Evolutionary conservation across 2,888 invertebrate genomes (phyloP).

Genomic region (Actias luna): DNA sequence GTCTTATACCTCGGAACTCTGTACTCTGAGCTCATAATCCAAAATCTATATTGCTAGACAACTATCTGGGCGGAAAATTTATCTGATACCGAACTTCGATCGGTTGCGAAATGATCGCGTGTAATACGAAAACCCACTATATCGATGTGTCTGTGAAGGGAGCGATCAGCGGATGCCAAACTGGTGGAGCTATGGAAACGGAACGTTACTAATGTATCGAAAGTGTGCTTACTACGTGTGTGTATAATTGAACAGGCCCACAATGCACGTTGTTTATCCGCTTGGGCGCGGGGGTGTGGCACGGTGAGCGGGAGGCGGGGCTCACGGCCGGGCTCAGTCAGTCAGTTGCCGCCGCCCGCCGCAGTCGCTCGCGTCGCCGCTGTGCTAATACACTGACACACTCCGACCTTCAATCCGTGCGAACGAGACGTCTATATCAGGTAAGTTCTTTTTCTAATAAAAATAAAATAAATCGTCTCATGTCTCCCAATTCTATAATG

Average conservation of each 20-base stretch:
- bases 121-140: constrained; percentile 25
- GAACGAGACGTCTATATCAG: constrained; percentile 77
- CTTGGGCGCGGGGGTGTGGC: constrained; percentile 57
- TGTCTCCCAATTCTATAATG: neutral
- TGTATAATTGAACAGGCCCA: constrained; percentile 60
- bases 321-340: constrained; percentile 76
- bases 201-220: constrained; percentile 32
- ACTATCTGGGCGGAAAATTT: constrained; percentile 65
- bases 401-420: constrained; percentile 76
- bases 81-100: constrained; percentile 55
- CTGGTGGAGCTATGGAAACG: constrained; percentile 33
- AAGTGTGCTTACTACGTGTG: constrained; percentile 54
- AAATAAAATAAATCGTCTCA: constrained; percentile 24
- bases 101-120: constrained; percentile 31
- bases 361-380: constrained; percentile 63
- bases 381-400: constrained; percentile 56
- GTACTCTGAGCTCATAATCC: constrained; percentile 60
- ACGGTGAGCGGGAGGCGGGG: constrained; percentile 51
- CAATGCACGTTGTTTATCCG: constrained; percentile 81
- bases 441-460: constrained; percentile 54
- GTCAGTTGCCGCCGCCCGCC: constrained; percentile 65
- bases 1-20: constrained; percentile 22
- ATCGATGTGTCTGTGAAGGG: constrained; percentile 27
- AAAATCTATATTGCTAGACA: constrained; percentile 74
- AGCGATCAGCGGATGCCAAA: neutral